Evolutionary conservation across 2,797 vertebrate genomes (phyloP), one percentile per base, ranked within the genome.

Genomic region (Erithacus rubecula): DNA sequence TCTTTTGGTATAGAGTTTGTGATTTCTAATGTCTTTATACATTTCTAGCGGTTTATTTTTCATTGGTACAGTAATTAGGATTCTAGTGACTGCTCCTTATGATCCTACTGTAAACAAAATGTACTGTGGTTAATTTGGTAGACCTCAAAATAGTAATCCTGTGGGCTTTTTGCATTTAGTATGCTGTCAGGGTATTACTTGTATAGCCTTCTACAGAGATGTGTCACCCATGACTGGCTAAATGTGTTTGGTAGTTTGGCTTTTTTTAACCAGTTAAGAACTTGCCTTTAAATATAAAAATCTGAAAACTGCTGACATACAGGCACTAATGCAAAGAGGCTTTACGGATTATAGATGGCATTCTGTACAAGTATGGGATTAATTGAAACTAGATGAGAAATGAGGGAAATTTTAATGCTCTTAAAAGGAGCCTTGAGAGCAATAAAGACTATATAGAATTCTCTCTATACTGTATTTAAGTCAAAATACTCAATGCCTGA

Each of bases 71-170:
- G n/a, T 67, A 83, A 63, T 70, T 30, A 60, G 76, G 67, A 78
- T 87, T 94, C 43, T 92, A 53, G 15, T 64, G 37, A 51, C 51
- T 83, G 27, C 15, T 91, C 7, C 46, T 68, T 94, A 23, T 55
- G 36, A 87, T 93, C 51, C 58, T 78, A 47, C n/a, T 87, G 58
- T 74, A 89, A 87, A 89, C 58, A 87, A 71, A 89, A 87, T 89
- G 46, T 83, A 51, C 76, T 47, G n/a, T 79, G 24, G 18, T 94
- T 94, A 81, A 88, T 93, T 94, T 86, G 59, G 51, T 75, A 86
- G 43, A 62, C 37, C 75, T 91, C 47, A 89, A 81, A 96, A 94
- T 83, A 93, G 76, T 86, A 94, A 72, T 69, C 62, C 67, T 81
- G 62, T 88, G 74, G 69, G 87, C 15, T 90, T 94, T 77, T 91